Percentiles rank a stretch among this genome's conserved stretches.
phyloP scores from a whole-genome alignment of 92 coral and sea anemone genomes.

The Metridium senile region DNA sequence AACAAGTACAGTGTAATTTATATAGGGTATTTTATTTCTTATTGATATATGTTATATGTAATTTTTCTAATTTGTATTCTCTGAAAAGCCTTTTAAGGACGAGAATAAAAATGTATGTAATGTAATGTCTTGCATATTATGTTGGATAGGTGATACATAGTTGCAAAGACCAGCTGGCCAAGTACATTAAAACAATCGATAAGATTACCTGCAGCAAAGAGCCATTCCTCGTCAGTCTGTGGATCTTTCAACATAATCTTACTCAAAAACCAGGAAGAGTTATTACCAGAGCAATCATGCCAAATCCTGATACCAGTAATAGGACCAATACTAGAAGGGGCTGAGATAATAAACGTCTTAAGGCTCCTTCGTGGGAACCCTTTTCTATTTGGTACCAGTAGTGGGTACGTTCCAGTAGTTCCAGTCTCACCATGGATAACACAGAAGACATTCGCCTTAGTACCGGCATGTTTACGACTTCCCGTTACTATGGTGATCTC shows the following conservation, averaged over 20 bases:
- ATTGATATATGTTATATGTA: too few species aligned
- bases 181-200: too few species aligned
- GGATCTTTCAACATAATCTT: constrained; percentile 53
- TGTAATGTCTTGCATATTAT: too few species aligned
- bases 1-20: too few species aligned
- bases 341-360: constrained; percentile 56
- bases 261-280: constrained; percentile 66
- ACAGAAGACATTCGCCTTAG: constrained; percentile 71
- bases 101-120: too few species aligned
- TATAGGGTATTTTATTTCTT: too few species aligned
- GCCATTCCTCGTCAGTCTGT: constrained; percentile 64
- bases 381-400: constrained; percentile 41
- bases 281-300: constrained; percentile 70
- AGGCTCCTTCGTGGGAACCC: constrained; percentile 68
- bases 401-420: constrained; percentile 47
- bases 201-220: constrained; percentile 65
- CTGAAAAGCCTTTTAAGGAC: too few species aligned
- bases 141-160: too few species aligned
- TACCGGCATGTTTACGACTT: constrained; percentile 58
- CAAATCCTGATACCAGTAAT: constrained; percentile 61
- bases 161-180: too few species aligned
- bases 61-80: too few species aligned
- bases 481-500: constrained; percentile 68
- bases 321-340: constrained; percentile 54
- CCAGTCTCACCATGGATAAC: constrained; percentile 53